These are phyloP conservation scores for Spatula versicolor DNA, from an alignment of 2,797 vertebrate species.

Conservation along the genomic window DNA sequence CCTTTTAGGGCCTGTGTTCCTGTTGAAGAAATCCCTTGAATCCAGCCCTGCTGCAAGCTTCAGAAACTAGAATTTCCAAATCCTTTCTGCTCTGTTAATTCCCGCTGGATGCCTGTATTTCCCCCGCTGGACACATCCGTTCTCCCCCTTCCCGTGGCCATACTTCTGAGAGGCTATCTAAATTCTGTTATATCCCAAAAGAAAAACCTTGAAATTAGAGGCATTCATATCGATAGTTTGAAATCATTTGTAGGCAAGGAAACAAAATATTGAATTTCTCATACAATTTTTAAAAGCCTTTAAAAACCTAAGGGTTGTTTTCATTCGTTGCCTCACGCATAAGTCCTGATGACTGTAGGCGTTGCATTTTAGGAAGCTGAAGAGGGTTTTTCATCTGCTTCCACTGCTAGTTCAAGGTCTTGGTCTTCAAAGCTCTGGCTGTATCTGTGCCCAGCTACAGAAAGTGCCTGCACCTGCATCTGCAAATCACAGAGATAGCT, in stretches of 20 bases:
- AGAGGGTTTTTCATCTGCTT: constrained; percentile 13
- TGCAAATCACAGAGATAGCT: not conserved
- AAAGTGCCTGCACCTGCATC: constrained; percentile 14
- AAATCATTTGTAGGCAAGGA: not conserved
- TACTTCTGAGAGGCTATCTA: not conserved
- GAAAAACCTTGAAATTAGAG: not conserved
- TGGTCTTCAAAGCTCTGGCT: constrained; percentile 13
- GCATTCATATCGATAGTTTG: not conserved
- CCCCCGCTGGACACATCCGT: not conserved
- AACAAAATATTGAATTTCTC: not conserved
- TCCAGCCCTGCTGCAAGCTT: not conserved
- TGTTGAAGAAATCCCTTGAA: not conserved
- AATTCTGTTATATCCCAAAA: not conserved
- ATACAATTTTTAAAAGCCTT: not conserved
- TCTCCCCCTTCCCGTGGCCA: not conserved
- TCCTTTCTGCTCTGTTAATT: not conserved
- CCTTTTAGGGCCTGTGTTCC: not conserved
- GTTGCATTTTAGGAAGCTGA: not conserved
- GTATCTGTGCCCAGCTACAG: not conserved
- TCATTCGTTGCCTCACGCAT: not conserved
- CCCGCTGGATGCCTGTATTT: not conserved
- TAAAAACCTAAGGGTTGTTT: not conserved
- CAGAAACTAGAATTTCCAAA: not conserved
- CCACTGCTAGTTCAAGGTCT: constrained; percentile 7
- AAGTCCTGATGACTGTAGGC: not conserved